Evolutionary conservation across 2,113 vertebrate species (phyloP), one percentile per base, ranked within the genome.

Genomic region (Pelmatolapia mariae): DNA sequence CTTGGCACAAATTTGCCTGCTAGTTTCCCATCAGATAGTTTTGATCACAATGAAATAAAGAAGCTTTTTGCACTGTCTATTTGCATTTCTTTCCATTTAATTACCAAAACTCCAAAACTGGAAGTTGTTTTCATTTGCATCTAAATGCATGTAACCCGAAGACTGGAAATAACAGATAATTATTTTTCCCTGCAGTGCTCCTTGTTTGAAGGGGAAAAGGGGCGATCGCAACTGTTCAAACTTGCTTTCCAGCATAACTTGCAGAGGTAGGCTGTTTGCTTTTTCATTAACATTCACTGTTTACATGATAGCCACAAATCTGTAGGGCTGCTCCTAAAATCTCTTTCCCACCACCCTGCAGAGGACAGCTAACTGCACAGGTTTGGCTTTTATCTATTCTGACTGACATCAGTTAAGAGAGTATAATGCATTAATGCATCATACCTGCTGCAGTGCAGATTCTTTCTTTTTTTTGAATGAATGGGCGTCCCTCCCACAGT

Each of bases 211-310:
- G 47, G 52, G 82, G 63, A n/a, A 83, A 54, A 7, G 3, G 24
- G 53, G 59, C 26, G 3, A 10, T 38, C 16, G 85, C 61, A 80
- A 91, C 88, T 88, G 86, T 89, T 91, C 86, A 94, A 93, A 91
- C 93, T 86, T 91, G 86, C 85, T 91, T 93, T 90, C 87, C 92
- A 89, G 93, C 80, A 12, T 84, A 92, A 91, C 93, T 88, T 93
- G 87, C 86, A 87, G 84, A 26, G 45, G 38, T 53, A 81, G 89
- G 86, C 83, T 94, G 87, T 93, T 94, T 95, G 91, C 88, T 89
- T 94, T 95, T 93, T 93, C 89, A 92, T 94, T 95, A 94, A 88
- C 88, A 90, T 91, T 94, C 90, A 88, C 43, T 78, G 87, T 89
- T 83, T 82, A 82, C 90, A 85, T 93, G 83, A 93, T 87, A 85